These are phyloP conservation scores for Herminia tarsipennalis DNA, from an alignment of 2,888 invertebrate species.

Conservation along the genomic window DNA sequence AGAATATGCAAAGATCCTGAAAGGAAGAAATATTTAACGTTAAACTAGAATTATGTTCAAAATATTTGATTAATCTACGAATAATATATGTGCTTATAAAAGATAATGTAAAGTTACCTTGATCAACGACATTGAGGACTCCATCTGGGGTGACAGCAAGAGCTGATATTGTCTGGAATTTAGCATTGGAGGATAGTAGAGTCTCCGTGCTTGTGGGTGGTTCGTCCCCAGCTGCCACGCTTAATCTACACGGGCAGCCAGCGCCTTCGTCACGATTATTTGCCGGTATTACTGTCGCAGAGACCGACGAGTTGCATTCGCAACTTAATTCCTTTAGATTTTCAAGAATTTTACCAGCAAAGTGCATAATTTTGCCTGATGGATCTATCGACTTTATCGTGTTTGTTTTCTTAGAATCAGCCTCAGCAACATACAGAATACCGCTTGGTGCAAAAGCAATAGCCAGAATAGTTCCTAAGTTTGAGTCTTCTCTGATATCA, in stretches of 20 bases:
- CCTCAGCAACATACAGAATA: conserved; percentile 96
- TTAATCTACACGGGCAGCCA: conserved; percentile 79
- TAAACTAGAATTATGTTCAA: too few relatives aligned
- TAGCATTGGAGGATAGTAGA: conserved; percentile 94
- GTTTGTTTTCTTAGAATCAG: conserved; percentile 94
- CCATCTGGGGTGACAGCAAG: conserved; percentile 98
- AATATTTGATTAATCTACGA: too few relatives aligned
- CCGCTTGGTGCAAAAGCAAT: conserved; percentile 97
- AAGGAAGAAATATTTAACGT: too few relatives aligned
- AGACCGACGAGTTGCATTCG: conserved; percentile 85
- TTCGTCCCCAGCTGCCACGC: conserved; percentile 86
- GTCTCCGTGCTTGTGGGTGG: conserved; percentile 93
- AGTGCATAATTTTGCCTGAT: conserved; percentile 95
- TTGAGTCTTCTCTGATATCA: conserved; percentile 87
- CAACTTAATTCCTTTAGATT: conserved; percentile 84
- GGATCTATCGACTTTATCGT: conserved; percentile 94
- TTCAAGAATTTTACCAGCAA: conserved; percentile 94
- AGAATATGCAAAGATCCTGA: conserved; percentile 92
- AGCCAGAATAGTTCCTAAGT: conserved; percentile 94
- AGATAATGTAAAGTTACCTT: conserved; percentile 84
- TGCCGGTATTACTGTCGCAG: conserved; percentile 81
- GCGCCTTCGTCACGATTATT: conserved; percentile 74
- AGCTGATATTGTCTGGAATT: conserved; percentile 95
- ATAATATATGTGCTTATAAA: too few relatives aligned
- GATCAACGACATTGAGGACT: conserved; percentile 98